Conservation (phyloP, 1,140 invertebrate species). For the Cydia pomonella region DNA sequence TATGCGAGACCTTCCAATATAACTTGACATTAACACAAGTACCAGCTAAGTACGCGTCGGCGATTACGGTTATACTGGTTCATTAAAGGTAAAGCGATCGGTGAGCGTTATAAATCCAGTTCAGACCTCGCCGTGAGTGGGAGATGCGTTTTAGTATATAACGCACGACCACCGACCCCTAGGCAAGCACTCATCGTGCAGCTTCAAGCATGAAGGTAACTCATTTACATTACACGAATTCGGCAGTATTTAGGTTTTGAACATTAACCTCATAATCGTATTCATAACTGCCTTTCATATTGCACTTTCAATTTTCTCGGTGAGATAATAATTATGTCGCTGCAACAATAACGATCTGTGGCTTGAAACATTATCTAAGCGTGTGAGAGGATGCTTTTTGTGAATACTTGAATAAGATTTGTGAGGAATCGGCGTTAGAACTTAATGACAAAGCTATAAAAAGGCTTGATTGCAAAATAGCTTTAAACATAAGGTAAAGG, state of each 20-base stretch:
- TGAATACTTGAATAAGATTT: not conserved
- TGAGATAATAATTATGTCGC: constrained; percentile 22
- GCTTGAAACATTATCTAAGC: not conserved
- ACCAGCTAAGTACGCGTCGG: not conserved
- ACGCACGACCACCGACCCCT: constrained; percentile 55
- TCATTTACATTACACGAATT: constrained; percentile 31
- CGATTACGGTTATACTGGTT: not conserved
- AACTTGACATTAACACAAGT: not conserved
- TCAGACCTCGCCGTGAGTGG: constrained; percentile 62
- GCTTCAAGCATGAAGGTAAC: constrained; percentile 75
- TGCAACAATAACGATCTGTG: not conserved
- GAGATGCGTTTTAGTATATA: constrained; percentile 67
- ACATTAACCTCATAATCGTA: constrained; percentile 5
- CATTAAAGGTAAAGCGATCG: not conserved
- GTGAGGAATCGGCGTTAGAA: not conserved
- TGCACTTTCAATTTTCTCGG: constrained; percentile 20
- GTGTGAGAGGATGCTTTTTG: constrained; percentile 19
- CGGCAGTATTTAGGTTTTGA: not conserved
- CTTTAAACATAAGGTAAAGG: too few species aligned
- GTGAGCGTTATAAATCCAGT: not conserved
- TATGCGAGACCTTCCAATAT: not conserved
- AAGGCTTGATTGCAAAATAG: not conserved
- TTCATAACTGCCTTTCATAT: constrained; percentile 8
- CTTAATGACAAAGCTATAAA: not conserved
- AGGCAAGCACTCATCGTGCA: constrained; percentile 67